These are phyloP conservation scores for Campopleginae sp. DNA, from an alignment of 2,888 invertebrate genomes.

Conservation along the genomic window DNA sequence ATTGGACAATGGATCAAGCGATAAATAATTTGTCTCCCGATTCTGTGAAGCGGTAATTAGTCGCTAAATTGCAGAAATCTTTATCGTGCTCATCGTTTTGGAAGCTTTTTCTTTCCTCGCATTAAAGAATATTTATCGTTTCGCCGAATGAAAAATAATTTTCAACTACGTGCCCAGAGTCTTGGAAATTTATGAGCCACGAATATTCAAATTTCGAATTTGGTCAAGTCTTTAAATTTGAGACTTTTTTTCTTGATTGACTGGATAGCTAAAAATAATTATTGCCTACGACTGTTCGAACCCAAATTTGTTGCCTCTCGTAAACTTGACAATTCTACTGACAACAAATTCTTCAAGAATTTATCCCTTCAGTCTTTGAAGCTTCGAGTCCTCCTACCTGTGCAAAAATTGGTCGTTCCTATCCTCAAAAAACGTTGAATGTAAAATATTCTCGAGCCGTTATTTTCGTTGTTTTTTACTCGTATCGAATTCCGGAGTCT, in stretches of 20 bases:
- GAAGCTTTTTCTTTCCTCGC: neutral
- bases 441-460: slow-evolving; percentile 5
- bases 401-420: neutral
- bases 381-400: neutral
- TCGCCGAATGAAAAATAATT: neutral
- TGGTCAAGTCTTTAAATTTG: neutral
- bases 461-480: slow-evolving; percentile 39
- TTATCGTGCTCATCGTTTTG: neutral
- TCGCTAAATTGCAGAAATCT: slow-evolving; percentile 1
- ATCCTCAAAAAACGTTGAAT: slow-evolving; percentile 2
- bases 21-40: neutral
- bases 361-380: neutral
- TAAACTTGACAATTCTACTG: neutral
- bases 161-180: neutral
- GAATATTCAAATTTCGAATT: neutral
- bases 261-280: neutral
- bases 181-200: neutral
- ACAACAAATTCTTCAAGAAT: neutral
- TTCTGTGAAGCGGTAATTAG: slow-evolving; percentile 12
- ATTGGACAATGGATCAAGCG: neutral
- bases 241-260: neutral
- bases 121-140: neutral
- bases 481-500: slow-evolving; percentile 46
- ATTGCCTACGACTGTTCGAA: neutral
- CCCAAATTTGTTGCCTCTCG: neutral